phyloP scores from a whole-genome alignment of 2,797 vertebrate species.

The Botia almorhae region DNA sequence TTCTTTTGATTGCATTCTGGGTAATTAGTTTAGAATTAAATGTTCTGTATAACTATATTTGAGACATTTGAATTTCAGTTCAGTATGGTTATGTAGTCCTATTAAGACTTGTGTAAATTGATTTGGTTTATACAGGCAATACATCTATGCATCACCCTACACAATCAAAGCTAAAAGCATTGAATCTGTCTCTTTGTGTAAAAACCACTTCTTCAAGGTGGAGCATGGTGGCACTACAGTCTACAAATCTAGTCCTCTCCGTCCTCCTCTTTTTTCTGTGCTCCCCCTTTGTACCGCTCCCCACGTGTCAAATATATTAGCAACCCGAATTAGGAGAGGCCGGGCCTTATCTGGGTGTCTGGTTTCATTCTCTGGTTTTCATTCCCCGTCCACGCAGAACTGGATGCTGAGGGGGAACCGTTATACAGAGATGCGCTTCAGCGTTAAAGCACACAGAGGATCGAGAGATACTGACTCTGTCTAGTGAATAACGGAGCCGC shows the following conservation, averaged over 20 bases:
- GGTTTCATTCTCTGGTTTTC: slow-evolving; percentile 76
- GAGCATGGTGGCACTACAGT: slow-evolving; percentile 20
- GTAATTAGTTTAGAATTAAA: too few relatives aligned
- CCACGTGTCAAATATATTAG: slow-evolving; percentile 80
- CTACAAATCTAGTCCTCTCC: slow-evolving; percentile 60
- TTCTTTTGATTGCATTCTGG: too few relatives aligned
- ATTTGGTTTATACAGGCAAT: too few relatives aligned
- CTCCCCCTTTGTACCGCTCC: slow-evolving; percentile 72
- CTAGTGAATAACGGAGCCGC: slow-evolving; percentile 17
- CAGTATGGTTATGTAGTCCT: too few relatives aligned
- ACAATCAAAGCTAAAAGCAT: not conserved
- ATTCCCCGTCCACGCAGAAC: slow-evolving; percentile 54
- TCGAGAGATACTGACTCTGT: slow-evolving; percentile 30
- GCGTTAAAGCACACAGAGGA: slow-evolving; percentile 43
- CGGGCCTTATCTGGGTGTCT: slow-evolving; percentile 72
- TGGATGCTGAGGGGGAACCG: slow-evolving; percentile 73
- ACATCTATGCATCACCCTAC: not conserved
- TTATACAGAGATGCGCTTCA: slow-evolving; percentile 41
- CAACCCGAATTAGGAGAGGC: slow-evolving; percentile 70
- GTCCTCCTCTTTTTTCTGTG: slow-evolving; percentile 42
- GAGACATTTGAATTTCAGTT: too few relatives aligned
- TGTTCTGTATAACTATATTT: too few relatives aligned
- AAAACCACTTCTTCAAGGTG: not conserved
- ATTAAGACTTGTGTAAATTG: too few relatives aligned
- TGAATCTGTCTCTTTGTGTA: not conserved